These are phyloP conservation scores for Brachionus manjavacas DNA, from an alignment of 1,140 invertebrate genomes.

Conservation along the genomic window DNA sequence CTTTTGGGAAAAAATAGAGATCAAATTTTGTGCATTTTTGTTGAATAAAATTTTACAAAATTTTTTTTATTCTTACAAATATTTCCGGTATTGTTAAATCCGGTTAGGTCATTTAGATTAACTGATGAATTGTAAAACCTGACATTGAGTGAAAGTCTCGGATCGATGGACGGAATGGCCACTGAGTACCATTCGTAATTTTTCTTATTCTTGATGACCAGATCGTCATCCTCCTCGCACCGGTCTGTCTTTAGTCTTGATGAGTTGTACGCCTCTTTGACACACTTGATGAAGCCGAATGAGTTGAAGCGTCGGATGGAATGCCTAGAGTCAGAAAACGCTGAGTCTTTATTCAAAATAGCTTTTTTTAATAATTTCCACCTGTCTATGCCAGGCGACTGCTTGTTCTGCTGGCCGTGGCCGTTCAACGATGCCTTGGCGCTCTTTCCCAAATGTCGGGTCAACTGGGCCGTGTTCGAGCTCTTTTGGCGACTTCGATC, in stretches of 20 bases:
- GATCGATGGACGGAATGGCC: not conserved
- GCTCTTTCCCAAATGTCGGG: not conserved
- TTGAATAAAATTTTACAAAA: constrained; percentile 43
- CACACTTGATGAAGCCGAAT: constrained; percentile 33
- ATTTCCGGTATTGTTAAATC: constrained; percentile 86
- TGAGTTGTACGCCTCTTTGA: constrained; percentile 32
- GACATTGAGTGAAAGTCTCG: not conserved
- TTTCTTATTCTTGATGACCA: not conserved
- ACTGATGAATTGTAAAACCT: constrained; percentile 43
- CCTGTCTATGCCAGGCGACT: not conserved
- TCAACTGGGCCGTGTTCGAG: not conserved
- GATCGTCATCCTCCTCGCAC: not conserved
- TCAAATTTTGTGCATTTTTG: not conserved
- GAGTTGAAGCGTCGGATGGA: constrained; percentile 37
- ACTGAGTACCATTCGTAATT: constrained; percentile 19
- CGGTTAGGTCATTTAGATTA: constrained; percentile 62
- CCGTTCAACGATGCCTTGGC: not conserved
- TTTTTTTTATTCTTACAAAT: constrained; percentile 62
- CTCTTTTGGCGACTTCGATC: not conserved
- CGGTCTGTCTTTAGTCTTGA: not conserved
- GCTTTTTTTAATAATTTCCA: constrained; percentile 33
- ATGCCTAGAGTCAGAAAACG: not conserved
- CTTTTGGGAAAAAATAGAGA: constrained; percentile 45
- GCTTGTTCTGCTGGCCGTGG: not conserved
- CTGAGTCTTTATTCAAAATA: constrained; percentile 11